Evolutionary conservation across 2,888 invertebrate genomes (phyloP).

Genomic region (Hesperia comma): DNA sequence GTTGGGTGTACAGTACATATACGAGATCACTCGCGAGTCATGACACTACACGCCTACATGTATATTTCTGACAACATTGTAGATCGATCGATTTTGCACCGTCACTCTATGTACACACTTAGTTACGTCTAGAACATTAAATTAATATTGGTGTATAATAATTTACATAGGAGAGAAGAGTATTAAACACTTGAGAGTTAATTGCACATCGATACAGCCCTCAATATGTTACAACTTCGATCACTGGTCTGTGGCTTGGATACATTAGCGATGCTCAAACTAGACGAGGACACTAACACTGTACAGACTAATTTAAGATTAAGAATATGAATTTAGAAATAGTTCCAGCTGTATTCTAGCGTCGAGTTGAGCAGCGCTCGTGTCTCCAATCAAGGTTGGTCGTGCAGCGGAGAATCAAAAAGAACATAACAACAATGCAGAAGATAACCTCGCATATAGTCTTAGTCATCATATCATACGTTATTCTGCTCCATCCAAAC

Average conservation of each 20-base stretch:
- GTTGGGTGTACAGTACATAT: conserved; percentile 57
- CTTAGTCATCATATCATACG: neutral
- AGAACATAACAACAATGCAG: neutral
- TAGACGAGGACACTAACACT: conserved; percentile 10
- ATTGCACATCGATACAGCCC: conserved; percentile 55
- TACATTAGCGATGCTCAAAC: conserved; percentile 31
- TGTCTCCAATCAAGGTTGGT: conserved; percentile 21
- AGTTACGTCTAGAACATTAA: conserved; percentile 51
- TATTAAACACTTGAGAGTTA: conserved; percentile 45
- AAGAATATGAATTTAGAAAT: conserved; percentile 12
- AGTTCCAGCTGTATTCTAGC: conserved; percentile 29
- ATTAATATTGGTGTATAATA: conserved; percentile 44
- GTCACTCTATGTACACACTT: conserved; percentile 77
- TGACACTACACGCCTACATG: conserved; percentile 62
- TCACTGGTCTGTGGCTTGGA: conserved; percentile 49
- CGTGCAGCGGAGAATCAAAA: conserved; percentile 25
- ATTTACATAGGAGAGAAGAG: conserved; percentile 29
- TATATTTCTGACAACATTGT: conserved; percentile 59
- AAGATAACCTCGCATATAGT: neutral
- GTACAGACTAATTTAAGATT: conserved; percentile 8
- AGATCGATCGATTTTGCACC: conserved; percentile 86
- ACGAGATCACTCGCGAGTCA: conserved; percentile 38
- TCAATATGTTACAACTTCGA: conserved; percentile 76
- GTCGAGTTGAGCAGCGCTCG: conserved; percentile 25
- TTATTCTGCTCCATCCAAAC: conserved; percentile 4